Evolutionary conservation across 2,888 invertebrate genomes (phyloP).

Genomic region (Smittia aterrima): DNA sequence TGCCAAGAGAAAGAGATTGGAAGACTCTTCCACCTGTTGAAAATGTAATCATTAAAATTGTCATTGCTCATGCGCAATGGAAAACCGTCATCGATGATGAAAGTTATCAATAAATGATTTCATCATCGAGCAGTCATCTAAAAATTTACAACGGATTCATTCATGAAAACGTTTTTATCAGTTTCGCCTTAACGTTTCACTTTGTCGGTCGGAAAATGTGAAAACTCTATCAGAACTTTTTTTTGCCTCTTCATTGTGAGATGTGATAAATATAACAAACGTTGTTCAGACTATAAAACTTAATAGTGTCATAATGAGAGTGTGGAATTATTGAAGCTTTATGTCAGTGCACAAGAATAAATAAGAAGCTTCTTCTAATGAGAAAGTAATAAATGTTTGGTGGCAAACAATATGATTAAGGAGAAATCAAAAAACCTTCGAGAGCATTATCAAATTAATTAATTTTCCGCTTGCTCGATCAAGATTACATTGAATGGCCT

Average conservation of each 20-base stretch:
- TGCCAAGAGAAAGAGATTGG: neutral
- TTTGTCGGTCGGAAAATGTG: slow-evolving; percentile 22
- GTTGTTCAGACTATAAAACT: neutral
- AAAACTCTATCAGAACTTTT: slow-evolving; percentile 4
- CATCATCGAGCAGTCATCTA: neutral
- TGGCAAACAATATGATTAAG: no score
- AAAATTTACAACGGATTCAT: slow-evolving; percentile 27
- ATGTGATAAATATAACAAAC: neutral
- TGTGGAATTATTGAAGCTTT: no score
- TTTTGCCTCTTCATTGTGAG: neutral
- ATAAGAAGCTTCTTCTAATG: no score
- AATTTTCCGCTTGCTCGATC: neutral
- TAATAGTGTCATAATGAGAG: neutral
- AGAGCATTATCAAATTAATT: neutral
- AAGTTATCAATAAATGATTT: neutral
- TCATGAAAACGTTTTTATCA: slow-evolving; percentile 29
- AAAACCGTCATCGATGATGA: neutral
- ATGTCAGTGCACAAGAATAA: no score
- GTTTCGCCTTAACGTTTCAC: slow-evolving; percentile 31
- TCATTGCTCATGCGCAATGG: neutral
- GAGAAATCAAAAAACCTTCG: neutral
- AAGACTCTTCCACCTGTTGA: neutral
- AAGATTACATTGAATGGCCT: neutral
- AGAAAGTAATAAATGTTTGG: no score
- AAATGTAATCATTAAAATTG: neutral